Conservation (phyloP, 1,140 invertebrate genomes). For the Drosophila erecta region DNA sequence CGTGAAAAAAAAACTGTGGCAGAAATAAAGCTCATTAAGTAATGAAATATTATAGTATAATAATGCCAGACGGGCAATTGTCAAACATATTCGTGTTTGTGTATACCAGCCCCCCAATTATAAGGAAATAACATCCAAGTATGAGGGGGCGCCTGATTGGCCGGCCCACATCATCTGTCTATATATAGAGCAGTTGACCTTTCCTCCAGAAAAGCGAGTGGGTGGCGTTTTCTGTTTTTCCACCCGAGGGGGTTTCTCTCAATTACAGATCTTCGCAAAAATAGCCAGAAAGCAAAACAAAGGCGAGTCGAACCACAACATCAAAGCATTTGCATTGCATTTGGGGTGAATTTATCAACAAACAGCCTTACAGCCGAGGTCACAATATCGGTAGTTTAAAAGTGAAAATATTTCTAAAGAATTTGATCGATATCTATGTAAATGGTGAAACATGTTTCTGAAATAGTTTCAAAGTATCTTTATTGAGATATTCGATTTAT, state of each 20-base stretch:
- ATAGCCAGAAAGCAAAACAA: constrained; percentile 48
- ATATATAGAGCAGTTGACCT: constrained; percentile 72
- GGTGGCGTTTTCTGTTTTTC: constrained; percentile 22
- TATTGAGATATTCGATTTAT: neutral
- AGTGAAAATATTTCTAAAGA: neutral
- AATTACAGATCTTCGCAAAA: constrained; percentile 74
- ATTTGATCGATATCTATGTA: neutral
- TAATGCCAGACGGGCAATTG: constrained; percentile 44
- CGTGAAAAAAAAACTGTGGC: neutral
- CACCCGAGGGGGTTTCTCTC: constrained; percentile 43
- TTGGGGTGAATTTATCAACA: constrained; percentile 16
- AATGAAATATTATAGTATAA: constrained; percentile 48
- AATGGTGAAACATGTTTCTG: neutral
- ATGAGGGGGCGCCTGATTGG: constrained; percentile 47
- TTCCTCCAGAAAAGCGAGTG: constrained; percentile 49
- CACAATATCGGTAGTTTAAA: neutral
- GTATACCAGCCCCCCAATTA: constrained; percentile 55
- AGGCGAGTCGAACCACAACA: constrained; percentile 22
- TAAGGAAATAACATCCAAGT: constrained; percentile 56
- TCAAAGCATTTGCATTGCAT: constrained; percentile 50
- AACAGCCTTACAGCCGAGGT: constrained; percentile 1
- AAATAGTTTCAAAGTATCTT: neutral
- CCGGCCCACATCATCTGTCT: constrained; percentile 55
- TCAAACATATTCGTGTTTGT: constrained; percentile 58
- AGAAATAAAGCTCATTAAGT: constrained; percentile 37